Base-by-base conservation (phyloP, 2,113 vertebrate genomes). In the Lethenteron reissneri region DNA sequence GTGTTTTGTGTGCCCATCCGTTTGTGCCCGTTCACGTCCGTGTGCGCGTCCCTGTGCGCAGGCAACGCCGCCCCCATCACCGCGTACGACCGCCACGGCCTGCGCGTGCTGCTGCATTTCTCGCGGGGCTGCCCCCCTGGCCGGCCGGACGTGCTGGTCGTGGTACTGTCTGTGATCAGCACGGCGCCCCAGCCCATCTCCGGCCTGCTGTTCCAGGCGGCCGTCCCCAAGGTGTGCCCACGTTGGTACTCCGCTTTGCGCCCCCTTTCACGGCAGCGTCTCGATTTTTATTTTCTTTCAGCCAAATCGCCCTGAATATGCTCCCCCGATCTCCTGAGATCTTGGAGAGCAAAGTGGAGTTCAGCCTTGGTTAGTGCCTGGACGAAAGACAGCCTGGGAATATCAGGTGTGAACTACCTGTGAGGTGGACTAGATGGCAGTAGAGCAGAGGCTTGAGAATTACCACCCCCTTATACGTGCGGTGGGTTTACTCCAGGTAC, bases 121-220 rank as follows among this genome's bases (percentile, higher is more conserved):
- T 89, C 94, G 5, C 85, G 81, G 1, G 88, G 91, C 75, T 83
- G 84, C 12, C 86, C 91, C 70, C 85, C 87, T 0, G 84, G 84
- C 9, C 85, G 89, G 71, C 82, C 87, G 0, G 91, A 97, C 0
- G 82, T 97, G 73, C 81, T 97, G 41, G 94, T 97, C 74, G 92
- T 97, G 72, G 94, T 97, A 75, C 89, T 95, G 59, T 97, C 94
- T 69, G 95, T 97, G 94, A 80, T 97, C 56, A 97, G 91, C 73
- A 95, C 89, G 0, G 89, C 94, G 1, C 87, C 94, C 0, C 80
- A 83, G 73, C 86, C 92, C 6, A 85, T 92, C 77, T 85, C 83
- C 74, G 89, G 86, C 79, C 91, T 97, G 56, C 80, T 88, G 75
- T 94, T 97, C 80, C 94, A 97, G 81, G 87, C 94, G 1, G 94